phyloP scores from a whole-genome alignment of 2,113 vertebrate genomes.

The Ceyx cyanopectus region DNA sequence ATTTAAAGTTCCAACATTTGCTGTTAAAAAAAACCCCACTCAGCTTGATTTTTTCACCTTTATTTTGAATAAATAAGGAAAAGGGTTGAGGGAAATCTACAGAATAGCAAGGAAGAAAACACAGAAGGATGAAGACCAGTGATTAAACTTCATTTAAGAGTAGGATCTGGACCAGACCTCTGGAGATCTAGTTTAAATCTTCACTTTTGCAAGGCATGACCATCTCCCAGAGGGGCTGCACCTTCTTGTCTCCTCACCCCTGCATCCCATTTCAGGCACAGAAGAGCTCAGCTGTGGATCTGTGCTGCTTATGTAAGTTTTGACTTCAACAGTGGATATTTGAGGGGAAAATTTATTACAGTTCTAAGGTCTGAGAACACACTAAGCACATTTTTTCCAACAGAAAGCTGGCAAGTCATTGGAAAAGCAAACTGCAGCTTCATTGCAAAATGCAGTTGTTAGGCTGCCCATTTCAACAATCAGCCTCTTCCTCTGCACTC shows the following conservation, averaged over 20 bases:
- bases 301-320: not conserved
- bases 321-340: not conserved
- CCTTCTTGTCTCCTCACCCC: not conserved
- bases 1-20: not conserved
- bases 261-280: not conserved
- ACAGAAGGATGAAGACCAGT: not conserved
- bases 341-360: slow-evolving; percentile 6
- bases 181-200: not conserved
- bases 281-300: not conserved
- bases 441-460: not conserved
- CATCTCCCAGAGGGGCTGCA: fast-evolving
- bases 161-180: not conserved
- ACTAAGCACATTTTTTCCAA: not conserved
- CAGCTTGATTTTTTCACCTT: not conserved
- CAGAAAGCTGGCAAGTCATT: not conserved
- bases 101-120: not conserved
- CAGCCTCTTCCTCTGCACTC: not conserved
- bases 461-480: not conserved
- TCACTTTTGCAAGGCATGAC: not conserved
- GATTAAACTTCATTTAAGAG: not conserved
- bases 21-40: not conserved
- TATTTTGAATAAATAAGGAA: not conserved
- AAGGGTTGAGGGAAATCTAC: not conserved
- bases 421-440: slow-evolving; percentile 34
- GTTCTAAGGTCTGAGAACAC: not conserved